Percentiles rank a stretch among this genome's conserved stretches.
Conservation (phyloP, 2,113 vertebrate genomes). For the Tetrao urogallus region DNA sequence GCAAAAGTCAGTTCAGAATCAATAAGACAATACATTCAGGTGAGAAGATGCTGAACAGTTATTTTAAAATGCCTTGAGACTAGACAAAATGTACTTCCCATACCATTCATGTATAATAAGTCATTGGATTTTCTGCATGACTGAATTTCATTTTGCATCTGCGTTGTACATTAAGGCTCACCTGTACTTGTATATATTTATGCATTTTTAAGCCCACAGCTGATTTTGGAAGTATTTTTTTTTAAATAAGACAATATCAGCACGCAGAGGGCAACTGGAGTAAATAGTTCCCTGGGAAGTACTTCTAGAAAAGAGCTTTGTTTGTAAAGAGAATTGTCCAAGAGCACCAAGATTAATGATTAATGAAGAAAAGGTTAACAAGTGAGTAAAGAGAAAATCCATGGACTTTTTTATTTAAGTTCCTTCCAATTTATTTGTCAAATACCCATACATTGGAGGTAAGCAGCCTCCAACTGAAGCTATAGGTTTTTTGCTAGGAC, state of each 20-base stretch:
- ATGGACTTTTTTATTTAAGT: not conserved
- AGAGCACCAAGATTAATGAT: not conserved
- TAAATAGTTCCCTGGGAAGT: not conserved
- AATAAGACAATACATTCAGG: constrained; percentile 46
- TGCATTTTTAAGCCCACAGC: not conserved
- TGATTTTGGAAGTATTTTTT: not conserved
- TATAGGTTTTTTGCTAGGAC: not conserved
- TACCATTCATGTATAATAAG: constrained; percentile 32
- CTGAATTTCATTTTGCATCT: constrained; percentile 37
- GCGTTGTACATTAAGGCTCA: not conserved
- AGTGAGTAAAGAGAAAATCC: not conserved
- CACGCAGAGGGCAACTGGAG: not conserved
- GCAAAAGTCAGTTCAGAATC: constrained; percentile 55
- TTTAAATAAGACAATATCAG: not conserved
- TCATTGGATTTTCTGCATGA: constrained; percentile 42
- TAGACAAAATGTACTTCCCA: constrained; percentile 58
- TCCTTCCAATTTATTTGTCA: not conserved
- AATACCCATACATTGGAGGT: not conserved
- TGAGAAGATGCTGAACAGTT: constrained; percentile 53
- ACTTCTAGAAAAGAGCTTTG: not conserved
- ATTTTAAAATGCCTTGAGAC: constrained; percentile 52
- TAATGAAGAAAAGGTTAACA: not conserved
- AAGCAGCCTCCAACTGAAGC: not conserved
- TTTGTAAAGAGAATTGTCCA: not conserved
- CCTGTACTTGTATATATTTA: not conserved